Base-by-base conservation (phyloP, 2,797 vertebrate species). In the Clarias fuscus region DNA sequence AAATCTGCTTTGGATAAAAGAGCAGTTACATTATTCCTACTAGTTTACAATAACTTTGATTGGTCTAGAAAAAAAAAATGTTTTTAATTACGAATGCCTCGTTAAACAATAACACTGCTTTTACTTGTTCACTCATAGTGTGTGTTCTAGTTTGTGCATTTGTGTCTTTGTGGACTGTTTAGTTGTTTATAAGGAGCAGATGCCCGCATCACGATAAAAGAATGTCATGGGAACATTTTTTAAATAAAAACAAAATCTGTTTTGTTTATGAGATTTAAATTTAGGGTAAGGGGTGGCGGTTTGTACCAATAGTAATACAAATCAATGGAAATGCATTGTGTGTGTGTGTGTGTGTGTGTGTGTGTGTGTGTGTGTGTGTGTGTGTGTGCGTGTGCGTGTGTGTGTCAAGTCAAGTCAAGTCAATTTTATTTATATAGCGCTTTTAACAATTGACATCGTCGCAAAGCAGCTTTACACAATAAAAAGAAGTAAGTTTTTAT, bases 81-180 rank as follows among this genome's bases (percentile, higher is more conserved):
- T 65, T 65, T 82, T 67, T 53, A 30, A 65, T 81, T 48, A n/a
- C 3, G 65, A 43, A 65, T 43, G 33, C 13, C 59, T 18, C 20
- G 17, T 48, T 17, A 80, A 62, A 80, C 64, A 80, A 82, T 82
- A 15, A 67, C 62, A 67, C 62, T 82, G 2, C 62, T 18, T 64
- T n/a, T 43, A 64, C 33, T 80, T 80, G 33, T 80, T 22, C 43
- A n/a, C 22, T 53, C 37, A n/a, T 24, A 27, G 62, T 67, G 59
- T 48, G 37, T 80, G 20, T n/a, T 2, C 70, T 2, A 37, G 27
- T 62, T 56, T 82, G 37, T 85, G 3, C 53, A 37, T 86, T 7
- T 85, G 72, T 75, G 53, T 33, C 27, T 78, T 59, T 76, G 48
- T 76, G 15, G 68, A 48, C 27, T 33, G 5, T 77, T 77, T 30